A percentile compares a stretch with the other conserved stretches of the same genome.
These are phyloP conservation scores for Thera britannica DNA, from an alignment of 2,888 invertebrate species.

Conservation along the genomic window DNA sequence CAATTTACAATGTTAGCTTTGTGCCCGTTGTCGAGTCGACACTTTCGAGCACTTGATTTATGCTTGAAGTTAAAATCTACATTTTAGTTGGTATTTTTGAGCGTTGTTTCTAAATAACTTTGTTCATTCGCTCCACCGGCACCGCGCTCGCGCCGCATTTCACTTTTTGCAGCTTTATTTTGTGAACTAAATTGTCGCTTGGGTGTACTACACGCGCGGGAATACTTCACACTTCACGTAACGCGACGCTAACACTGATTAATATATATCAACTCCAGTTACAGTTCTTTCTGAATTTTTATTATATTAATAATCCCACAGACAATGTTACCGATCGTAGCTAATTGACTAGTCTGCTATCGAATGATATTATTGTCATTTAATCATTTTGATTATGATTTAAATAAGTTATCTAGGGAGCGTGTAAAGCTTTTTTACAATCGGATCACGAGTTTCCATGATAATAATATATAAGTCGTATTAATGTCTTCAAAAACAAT, in stretches of 20 bases:
- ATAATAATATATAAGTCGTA: no score
- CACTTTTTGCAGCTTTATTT: slow-evolving; percentile 1
- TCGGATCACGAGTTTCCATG: no score
- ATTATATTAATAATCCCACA: no score
- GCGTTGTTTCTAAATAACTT: slow-evolving; percentile 18
- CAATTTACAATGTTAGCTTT: slow-evolving; percentile 27
- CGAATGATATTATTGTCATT: no score
- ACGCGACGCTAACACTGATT: not conserved
- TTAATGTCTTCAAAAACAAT: not conserved
- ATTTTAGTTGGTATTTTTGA: slow-evolving; percentile 23
- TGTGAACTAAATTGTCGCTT: slow-evolving; percentile 6
- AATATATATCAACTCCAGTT: no score
- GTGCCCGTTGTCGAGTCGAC: slow-evolving; percentile 28
- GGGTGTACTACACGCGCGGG: not conserved
- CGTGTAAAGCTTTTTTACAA: no score
- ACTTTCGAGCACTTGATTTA: slow-evolving; percentile 32
- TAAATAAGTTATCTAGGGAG: no score
- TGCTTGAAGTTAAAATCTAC: slow-evolving; percentile 25
- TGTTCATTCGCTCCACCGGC: slow-evolving; percentile 7
- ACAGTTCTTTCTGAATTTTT: no score
- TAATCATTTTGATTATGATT: no score
- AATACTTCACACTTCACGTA: not conserved
- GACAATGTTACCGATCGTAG: no score
- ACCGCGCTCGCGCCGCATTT: not conserved
- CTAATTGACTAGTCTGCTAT: no score